Evolutionary conservation across 2,113 vertebrate genomes (phyloP).

Genomic region (Paracanthobrama guichenoti): DNA sequence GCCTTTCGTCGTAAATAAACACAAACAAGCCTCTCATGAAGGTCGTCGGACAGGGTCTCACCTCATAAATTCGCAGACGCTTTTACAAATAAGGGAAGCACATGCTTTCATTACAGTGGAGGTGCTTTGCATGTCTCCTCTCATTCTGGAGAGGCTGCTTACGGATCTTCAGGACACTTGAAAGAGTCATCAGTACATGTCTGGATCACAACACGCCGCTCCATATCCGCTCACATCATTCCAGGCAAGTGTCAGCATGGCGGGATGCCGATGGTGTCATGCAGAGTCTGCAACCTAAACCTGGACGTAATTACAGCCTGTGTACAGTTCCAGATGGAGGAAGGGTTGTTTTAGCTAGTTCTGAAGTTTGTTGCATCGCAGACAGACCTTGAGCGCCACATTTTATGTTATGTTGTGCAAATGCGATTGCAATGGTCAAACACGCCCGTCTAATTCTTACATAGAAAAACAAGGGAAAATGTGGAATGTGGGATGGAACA

Average conservation of each 20-base stretch:
- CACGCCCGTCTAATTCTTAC: too few relatives aligned
- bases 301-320: neutral
- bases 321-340: neutral
- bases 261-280: neutral
- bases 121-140: neutral
- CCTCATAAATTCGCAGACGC: slow-evolving; percentile 11
- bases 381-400: neutral
- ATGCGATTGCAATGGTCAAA: too few relatives aligned
- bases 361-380: neutral
- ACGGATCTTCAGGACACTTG: neutral
- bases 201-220: neutral
- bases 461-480: too few relatives aligned
- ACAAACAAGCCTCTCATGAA: neutral
- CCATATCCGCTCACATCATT: neutral
- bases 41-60: neutral
- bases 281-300: neutral
- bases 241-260: neutral
- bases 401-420: too few relatives aligned
- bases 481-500: too few relatives aligned
- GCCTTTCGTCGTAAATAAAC: neutral
- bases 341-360: neutral
- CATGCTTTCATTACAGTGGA: too few relatives aligned
- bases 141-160: neutral
- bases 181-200: neutral
- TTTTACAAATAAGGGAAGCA: neutral